Base-by-base conservation (phyloP, 2,888 invertebrate genomes). In the Amblyjoppa fuscipennis region DNA sequence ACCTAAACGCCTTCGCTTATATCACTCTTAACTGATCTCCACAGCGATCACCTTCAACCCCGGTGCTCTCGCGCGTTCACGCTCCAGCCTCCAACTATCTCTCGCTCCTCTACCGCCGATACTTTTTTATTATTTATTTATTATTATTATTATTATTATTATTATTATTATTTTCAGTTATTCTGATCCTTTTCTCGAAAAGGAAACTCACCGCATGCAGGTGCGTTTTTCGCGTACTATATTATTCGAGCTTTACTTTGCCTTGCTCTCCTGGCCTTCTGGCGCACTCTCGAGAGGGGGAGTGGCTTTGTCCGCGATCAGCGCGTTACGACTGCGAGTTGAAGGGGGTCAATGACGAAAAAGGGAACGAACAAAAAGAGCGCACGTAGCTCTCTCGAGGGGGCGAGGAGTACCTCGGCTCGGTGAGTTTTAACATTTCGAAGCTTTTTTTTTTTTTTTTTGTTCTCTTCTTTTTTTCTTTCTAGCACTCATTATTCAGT, bases 11-110 rank as follows among this genome's bases (percentile, higher is more conserved):
- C 92, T 89, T 83, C 90, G 88, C 88, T 92, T 92, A 90, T 89
- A 91, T 93, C 91, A 91, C 89, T 88, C 92, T 92, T 92, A 92
- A 93, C 93, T 91, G 92, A 93, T 93, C 89, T 80, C 51, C 41
- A 74, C 51, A 38, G n/a, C 66, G 5, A 53, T 7, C 64, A 70
- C 64, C 77, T 73, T 79, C 75, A 75, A 71, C 71, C 79, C 79
- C 64, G 7, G 88, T 87, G 89, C 89, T 87, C 84, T 77, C 82
- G 81, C 86, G 86, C 76, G 81, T 79, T 66, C 82, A 83, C 84
- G 53, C 53, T 66, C 6, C 34, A 51, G 31, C 31, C 61, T 86
- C 84, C 81, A 61, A 82, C 69, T 81, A 69, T 76, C 20, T 77
- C 82, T 73, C 81, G 64, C 71, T 70, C 77, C 71, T 85, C 85